Evolutionary conservation across 1,140 invertebrate species (phyloP).

Genomic region (Cylas formicarius): DNA sequence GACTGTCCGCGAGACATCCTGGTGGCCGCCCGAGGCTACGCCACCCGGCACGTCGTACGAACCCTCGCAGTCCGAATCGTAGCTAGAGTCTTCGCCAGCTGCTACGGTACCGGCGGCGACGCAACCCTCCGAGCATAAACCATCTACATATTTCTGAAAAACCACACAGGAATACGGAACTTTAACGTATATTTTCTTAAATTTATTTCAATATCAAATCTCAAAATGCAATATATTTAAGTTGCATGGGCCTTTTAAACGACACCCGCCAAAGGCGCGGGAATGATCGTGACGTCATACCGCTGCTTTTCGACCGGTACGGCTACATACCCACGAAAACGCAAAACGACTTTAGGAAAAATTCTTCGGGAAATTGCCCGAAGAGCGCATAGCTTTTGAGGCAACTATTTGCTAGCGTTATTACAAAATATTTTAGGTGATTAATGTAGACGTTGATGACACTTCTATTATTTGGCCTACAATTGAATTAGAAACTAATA

Average conservation of each 20-base stretch:
- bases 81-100: conserved; percentile 73
- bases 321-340: neutral
- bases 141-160: conserved; percentile 52
- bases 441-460: too few relatives aligned
- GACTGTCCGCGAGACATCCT: conserved; percentile 69
- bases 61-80: conserved; percentile 79
- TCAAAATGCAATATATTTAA: neutral
- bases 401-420: too few relatives aligned
- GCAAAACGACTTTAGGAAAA: conserved; percentile 1
- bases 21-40: conserved; percentile 44
- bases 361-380: too few relatives aligned
- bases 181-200: conserved; percentile 3
- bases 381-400: too few relatives aligned
- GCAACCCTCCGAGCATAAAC: conserved; percentile 44
- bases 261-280: neutral
- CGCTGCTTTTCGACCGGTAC: too few relatives aligned
- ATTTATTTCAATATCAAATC: neutral
- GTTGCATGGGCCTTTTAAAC: neutral
- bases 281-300: too few relatives aligned
- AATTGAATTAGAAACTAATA: too few relatives aligned
- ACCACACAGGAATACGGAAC: conserved; percentile 8
- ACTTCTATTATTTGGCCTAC: too few relatives aligned
- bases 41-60: conserved; percentile 27
- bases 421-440: too few relatives aligned
- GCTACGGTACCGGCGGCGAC: conserved; percentile 46